These are phyloP conservation scores for Heliconius ethilla DNA, from an alignment of 2,888 invertebrate genomes.

Conservation along the genomic window DNA sequence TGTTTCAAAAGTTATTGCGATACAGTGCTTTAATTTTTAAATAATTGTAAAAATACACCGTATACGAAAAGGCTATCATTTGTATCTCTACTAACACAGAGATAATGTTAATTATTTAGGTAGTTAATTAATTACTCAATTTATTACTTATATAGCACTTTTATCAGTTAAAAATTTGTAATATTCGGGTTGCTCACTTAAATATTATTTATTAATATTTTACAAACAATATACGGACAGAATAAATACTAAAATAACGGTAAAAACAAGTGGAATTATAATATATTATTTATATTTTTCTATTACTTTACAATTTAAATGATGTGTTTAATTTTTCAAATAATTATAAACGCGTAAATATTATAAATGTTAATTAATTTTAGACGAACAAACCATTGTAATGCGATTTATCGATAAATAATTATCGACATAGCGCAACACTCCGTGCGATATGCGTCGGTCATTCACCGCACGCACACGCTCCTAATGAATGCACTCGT, in stretches of 20 bases:
- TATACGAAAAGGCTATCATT: not conserved
- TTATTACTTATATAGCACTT: too few relatives aligned
- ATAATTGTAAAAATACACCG: not conserved
- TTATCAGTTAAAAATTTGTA: not conserved
- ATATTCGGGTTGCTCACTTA: not conserved
- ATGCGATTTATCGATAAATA: slow-evolving; percentile 48
- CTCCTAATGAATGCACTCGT: slow-evolving; percentile 63
- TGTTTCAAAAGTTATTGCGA: not conserved
- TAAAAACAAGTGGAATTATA: not conserved
- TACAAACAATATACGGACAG: too few relatives aligned
- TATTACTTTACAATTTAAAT: not conserved
- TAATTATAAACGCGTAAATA: not conserved
- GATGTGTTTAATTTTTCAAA: too few relatives aligned
- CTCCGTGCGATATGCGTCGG: slow-evolving; percentile 73
- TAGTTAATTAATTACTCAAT: not conserved
- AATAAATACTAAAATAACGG: not conserved
- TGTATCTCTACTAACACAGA: too few relatives aligned
- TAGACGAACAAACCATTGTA: not conserved
- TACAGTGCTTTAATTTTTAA: not conserved
- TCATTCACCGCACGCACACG: slow-evolving; percentile 58
- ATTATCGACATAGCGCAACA: slow-evolving; percentile 48
- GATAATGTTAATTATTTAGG: too few relatives aligned
- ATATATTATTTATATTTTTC: not conserved
- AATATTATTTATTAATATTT: too few relatives aligned
- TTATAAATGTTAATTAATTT: not conserved